These are phyloP conservation scores for Chlamydotis undulata DNA, from an alignment of 2,113 vertebrate species.

Conservation along the genomic window DNA sequence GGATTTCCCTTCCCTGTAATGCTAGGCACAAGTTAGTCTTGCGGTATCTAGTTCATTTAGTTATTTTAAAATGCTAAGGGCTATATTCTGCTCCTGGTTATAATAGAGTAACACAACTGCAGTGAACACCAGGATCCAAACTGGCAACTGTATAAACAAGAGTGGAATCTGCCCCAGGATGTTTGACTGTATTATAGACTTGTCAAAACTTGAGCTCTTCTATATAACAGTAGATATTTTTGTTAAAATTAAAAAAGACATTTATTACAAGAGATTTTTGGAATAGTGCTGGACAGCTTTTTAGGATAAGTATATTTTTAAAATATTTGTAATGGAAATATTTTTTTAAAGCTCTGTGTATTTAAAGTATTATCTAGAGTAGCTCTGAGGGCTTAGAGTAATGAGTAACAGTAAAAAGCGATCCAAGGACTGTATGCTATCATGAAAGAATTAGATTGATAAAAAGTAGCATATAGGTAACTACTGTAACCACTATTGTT, in stretches of 20 bases:
- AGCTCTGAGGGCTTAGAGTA: constrained; percentile 18
- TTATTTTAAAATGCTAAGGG: constrained; percentile 50
- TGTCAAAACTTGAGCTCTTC: constrained; percentile 52
- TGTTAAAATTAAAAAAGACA: constrained; percentile 41
- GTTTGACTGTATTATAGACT: not conserved
- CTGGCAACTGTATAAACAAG: constrained; percentile 22
- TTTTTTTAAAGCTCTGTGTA: constrained; percentile 68
- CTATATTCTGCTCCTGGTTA: constrained; percentile 43
- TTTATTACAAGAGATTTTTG: constrained; percentile 67
- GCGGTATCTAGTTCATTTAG: not conserved
- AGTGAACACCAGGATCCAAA: not conserved
- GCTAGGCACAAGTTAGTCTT: not conserved
- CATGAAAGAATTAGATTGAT: constrained; percentile 3
- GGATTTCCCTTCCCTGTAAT: constrained; percentile 28
- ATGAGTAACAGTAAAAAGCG: not conserved
- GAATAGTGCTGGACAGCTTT: constrained; percentile 65
- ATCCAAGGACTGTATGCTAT: not conserved
- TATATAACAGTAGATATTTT: constrained; percentile 52
- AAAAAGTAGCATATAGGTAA: constrained; percentile 35
- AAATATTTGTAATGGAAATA: constrained; percentile 70
- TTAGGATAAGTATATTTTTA: constrained; percentile 73
- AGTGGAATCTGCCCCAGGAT: constrained; percentile 18
- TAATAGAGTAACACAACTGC: not conserved
- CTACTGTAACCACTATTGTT: not conserved
- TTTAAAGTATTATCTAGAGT: constrained; percentile 32